A percentile compares a stretch with the other conserved stretches of the same genome.
Evolutionary conservation across 2,797 vertebrate species (phyloP).

Genomic region (Lithobates pipiens): DNA sequence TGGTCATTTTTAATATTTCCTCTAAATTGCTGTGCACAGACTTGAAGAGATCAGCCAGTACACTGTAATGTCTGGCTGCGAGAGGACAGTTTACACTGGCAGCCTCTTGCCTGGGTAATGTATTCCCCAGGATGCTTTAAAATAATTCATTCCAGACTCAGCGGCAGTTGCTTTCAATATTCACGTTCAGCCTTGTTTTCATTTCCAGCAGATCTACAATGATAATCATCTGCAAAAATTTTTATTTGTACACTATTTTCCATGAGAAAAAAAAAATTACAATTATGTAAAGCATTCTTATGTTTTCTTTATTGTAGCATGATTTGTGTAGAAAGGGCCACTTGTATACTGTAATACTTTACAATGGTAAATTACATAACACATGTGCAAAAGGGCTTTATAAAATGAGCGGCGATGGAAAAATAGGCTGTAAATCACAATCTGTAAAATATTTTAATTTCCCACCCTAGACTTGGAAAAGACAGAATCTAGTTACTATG

Average conservation of each 20-base stretch:
- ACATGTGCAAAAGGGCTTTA: too few relatives aligned
- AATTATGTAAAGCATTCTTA: background rate
- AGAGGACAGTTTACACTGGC: conserved; percentile 49
- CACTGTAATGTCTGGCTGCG: conserved; percentile 9
- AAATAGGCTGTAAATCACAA: too few relatives aligned
- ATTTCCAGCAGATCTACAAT: background rate
- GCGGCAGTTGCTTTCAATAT: conserved; percentile 24
- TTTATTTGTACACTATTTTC: background rate
- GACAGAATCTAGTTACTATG: too few relatives aligned
- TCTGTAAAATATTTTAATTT: too few relatives aligned
- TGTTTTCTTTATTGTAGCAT: background rate
- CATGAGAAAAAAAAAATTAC: background rate
- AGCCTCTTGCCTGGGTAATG: conserved; percentile 22
- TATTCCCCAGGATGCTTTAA: conserved; percentile 33
- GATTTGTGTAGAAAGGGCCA: too few relatives aligned
- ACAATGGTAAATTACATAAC: too few relatives aligned
- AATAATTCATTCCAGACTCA: conserved; percentile 50
- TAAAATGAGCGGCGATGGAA: too few relatives aligned
- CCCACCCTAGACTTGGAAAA: too few relatives aligned
- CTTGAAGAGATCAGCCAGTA: conserved; percentile 25
- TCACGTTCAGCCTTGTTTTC: background rate
- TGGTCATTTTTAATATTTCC: background rate
- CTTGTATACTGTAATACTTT: too few relatives aligned
- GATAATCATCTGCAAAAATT: background rate
- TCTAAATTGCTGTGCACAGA: conserved; percentile 24